Evolutionary conservation across 2,888 invertebrate species (phyloP), one percentile per base, ranked within the genome.

Genomic region (Andrena trimmerana): DNA sequence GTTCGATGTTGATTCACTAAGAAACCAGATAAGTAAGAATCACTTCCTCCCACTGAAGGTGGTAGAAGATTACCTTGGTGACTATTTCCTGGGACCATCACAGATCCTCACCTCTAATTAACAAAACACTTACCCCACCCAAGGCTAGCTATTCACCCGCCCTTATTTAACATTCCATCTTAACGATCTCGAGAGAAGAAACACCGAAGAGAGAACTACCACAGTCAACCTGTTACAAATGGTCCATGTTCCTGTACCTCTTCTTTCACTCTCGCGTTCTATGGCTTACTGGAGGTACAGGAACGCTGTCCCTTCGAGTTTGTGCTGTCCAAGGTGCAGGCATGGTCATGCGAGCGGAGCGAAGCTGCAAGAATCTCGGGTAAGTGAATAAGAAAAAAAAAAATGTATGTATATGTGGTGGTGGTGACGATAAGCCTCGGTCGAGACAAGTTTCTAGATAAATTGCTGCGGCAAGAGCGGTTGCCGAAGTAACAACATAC

Each of bases 271-370:
- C 7, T 60, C n/a, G 48, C 31, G 33, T 70, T 42, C 20, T 13
- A 24, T 52, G 52, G 24, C 65, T 60, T 29, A 33, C 70, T 65
- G 54, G 27, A 50, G 65, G 50, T 59, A 63, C 63, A 65, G 57
- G 76, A 31, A 65, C 74, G 57, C n/a, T 65, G 24, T 82, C 66
- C 42, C 57, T 62, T 59, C 10, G 29, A n/a, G 66, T 50, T 54
- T 31, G 33, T 66, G 60, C 72, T 67, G 36, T 31, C 65, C 57
- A 84, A 89, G 88, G 86, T 87, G 86, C 88, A 87, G 83, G 81
- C 86, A 87, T 75, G 42, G 79, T 81, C 86, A 87, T 90, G 90
- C 90, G 85, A 68, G 75, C 81, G 79, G 66, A 84, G 77, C 83
- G 70, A 88, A 88, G 86, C 86, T 79, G 81, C 73, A 62, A 78